Percentiles rank a stretch among this genome's conserved stretches.
Conservation (phyloP, 2,888 invertebrate genomes). For the Spodoptera picta region DNA sequence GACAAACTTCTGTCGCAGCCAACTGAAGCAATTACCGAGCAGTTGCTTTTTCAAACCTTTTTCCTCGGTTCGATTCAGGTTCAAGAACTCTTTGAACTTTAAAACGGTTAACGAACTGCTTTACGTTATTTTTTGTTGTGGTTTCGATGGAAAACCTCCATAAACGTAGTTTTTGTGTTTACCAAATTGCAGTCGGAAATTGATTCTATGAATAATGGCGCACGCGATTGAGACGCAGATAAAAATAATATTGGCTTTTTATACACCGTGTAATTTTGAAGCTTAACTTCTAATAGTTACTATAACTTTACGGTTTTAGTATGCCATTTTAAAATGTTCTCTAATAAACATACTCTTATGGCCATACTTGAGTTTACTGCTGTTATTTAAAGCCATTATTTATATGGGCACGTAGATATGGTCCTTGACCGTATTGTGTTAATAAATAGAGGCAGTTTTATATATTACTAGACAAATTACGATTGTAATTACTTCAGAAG, state of each 20-base stretch:
- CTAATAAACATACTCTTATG: background rate
- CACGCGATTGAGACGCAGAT: too few relatives aligned
- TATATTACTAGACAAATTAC: conserved; percentile 22
- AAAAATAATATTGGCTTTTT: too few relatives aligned
- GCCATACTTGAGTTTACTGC: background rate
- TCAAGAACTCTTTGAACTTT: conserved; percentile 38
- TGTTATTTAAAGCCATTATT: conserved; percentile 12
- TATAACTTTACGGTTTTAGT: background rate
- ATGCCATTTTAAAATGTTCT: background rate
- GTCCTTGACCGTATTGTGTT: conserved; percentile 42
- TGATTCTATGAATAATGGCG: background rate
- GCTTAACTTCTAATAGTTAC: background rate
- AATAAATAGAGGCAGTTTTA: conserved; percentile 23
- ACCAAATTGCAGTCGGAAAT: background rate
- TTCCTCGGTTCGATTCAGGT: conserved; percentile 21
- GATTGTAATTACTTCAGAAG: conserved; percentile 26
- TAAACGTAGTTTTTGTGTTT: conserved; percentile 5
- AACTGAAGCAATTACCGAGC: conserved; percentile 41
- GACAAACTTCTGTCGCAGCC: conserved; percentile 23
- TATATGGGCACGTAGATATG: background rate
- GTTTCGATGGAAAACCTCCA: background rate
- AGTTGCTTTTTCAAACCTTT: conserved; percentile 32
- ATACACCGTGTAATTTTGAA: too few relatives aligned
- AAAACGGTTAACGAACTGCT: conserved; percentile 18
- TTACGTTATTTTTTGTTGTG: background rate